These are phyloP conservation scores for Allacma fusca DNA, from an alignment of 2,888 invertebrate species.

Conservation along the genomic window DNA sequence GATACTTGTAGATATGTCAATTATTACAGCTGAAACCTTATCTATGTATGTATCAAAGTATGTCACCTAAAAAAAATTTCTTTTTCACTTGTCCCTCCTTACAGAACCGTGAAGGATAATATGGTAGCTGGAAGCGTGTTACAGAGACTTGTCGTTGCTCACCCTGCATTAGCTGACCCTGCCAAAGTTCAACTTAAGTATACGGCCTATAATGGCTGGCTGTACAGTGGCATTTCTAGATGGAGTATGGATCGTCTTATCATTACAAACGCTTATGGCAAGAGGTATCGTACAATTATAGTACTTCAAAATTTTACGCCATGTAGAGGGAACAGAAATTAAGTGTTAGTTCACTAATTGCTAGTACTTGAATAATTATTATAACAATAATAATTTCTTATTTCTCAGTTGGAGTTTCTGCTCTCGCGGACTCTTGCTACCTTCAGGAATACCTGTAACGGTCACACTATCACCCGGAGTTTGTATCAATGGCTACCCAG, in stretches of 20 bases:
- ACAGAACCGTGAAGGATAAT: constrained; percentile 81
- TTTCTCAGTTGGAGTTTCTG: constrained; percentile 77
- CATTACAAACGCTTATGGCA: constrained; percentile 84
- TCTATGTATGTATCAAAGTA: too few species aligned
- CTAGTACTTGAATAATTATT: too few species aligned
- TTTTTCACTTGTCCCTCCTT: too few species aligned
- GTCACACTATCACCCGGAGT: constrained; percentile 80
- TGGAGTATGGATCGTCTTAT: constrained; percentile 85
- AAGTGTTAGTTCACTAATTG: too few species aligned
- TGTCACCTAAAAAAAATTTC: too few species aligned
- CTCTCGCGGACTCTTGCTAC: constrained; percentile 76
- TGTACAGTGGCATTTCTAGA: constrained; percentile 80
- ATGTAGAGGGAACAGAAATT: background rate
- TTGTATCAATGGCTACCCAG: constrained; percentile 65
- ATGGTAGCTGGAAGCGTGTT: constrained; percentile 76
- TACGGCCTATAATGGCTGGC: constrained; percentile 89
- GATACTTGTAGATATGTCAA: too few species aligned
- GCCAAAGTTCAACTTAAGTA: constrained; percentile 79
- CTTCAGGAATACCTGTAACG: constrained; percentile 77
- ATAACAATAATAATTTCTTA: too few species aligned
- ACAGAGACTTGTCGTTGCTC: constrained; percentile 85
- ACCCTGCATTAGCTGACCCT: constrained; percentile 81
- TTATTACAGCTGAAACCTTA: too few species aligned
- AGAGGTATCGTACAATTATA: constrained; percentile 67
- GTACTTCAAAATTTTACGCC: background rate